Conservation (phyloP, 2,113 vertebrate species). For the Vidua macroura region DNA sequence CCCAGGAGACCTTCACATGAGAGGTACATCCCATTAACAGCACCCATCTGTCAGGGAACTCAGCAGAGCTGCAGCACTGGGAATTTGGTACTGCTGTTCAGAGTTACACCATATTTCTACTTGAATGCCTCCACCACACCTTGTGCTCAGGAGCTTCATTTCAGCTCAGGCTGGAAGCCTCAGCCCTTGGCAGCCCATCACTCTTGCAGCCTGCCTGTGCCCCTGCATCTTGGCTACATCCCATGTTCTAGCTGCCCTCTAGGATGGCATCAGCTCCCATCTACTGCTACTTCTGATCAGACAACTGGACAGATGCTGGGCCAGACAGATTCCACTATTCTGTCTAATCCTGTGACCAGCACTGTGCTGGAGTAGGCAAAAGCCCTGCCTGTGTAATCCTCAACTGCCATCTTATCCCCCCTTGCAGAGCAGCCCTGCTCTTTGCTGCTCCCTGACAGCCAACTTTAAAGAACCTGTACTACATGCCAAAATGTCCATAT, state of each 20-base stretch:
- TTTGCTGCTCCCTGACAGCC: not conserved
- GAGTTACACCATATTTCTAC: not conserved
- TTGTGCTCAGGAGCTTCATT: not conserved
- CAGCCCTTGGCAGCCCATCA: not conserved
- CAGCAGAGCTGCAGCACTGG: not conserved
- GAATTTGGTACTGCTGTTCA: not conserved
- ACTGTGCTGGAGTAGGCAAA: fast-evolving
- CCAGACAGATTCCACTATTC: not conserved
- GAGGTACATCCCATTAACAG: not conserved
- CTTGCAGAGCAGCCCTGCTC: not conserved
- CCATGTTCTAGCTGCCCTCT: not conserved
- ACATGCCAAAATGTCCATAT: fast-evolving
- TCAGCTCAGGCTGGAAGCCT: not conserved
- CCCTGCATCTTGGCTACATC: fast-evolving
- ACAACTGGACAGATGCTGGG: fast-evolving
- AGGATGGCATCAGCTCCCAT: not conserved
- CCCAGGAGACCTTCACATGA: not conserved
- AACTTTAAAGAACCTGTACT: not conserved
- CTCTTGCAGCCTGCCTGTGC: not conserved
- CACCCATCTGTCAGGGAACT: not conserved
- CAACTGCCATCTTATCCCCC: not conserved
- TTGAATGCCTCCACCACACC: not conserved
- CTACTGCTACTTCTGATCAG: not conserved
- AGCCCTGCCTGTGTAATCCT: fast-evolving
- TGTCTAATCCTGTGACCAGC: not conserved